Conservation (phyloP, 30 jellyfish, hydroid and myxozoan species). For the Aurelia sp. region DNA sequence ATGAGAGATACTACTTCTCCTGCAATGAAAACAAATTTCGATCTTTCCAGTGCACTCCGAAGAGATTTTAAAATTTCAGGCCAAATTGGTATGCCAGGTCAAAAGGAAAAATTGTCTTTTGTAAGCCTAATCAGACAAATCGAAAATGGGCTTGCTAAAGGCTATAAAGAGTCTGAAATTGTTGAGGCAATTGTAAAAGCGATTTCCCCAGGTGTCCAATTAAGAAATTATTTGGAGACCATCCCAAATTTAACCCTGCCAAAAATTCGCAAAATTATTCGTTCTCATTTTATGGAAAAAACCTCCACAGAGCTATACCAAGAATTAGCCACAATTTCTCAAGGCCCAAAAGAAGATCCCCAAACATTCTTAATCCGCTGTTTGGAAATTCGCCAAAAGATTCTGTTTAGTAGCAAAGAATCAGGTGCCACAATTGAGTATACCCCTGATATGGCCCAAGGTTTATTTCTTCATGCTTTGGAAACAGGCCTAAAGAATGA, state of each 20-base stretch:
- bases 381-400: slow-evolving; percentile 1
- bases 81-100: too few relatives aligned
- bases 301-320: slow-evolving; percentile 38
- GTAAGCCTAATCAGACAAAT: too few relatives aligned
- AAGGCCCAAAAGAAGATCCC: slow-evolving; percentile 25
- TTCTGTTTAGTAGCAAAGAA: slow-evolving; percentile 16
- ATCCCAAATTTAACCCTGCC: slow-evolving; percentile 3
- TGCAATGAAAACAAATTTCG: too few relatives aligned
- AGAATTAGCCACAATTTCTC: slow-evolving; percentile 34
- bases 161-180: too few relatives aligned
- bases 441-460: slow-evolving; percentile 52
- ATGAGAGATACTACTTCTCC: too few relatives aligned
- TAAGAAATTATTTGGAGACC: slow-evolving; percentile 43
- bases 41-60: too few relatives aligned
- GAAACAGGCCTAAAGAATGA: slow-evolving; percentile 38
- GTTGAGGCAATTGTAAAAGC: slow-evolving; percentile 5
- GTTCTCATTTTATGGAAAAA: slow-evolving; percentile 23
- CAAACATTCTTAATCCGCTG: slow-evolving; percentile 14
- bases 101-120: too few relatives aligned
- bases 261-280: slow-evolving; percentile 13
- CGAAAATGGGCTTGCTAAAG: too few relatives aligned
- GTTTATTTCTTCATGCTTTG: slow-evolving; percentile 48
- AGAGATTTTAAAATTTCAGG: too few relatives aligned
- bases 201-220: slow-evolving; percentile 31
- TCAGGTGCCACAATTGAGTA: slow-evolving; percentile 48